Conservation (phyloP, 2,888 invertebrate species). For the Serripes groenlandicus region DNA sequence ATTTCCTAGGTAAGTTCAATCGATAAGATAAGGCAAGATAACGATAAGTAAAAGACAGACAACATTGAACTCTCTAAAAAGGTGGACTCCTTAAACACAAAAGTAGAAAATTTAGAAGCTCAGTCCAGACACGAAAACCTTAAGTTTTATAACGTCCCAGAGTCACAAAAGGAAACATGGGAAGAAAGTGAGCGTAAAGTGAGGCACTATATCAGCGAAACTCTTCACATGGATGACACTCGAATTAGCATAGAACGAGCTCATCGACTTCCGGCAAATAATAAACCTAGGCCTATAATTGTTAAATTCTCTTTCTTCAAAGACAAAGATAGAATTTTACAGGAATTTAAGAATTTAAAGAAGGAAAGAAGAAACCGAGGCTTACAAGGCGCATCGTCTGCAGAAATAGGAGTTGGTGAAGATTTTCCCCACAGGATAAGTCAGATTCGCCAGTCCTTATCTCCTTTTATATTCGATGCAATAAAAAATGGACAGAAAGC, state of each 20-base stretch:
- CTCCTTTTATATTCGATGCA: not conserved
- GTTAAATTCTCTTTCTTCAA: slow-evolving; percentile 18
- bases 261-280: not conserved
- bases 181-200: slow-evolving; percentile 11
- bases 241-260: slow-evolving; percentile 14
- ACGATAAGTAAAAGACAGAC: too few relatives aligned
- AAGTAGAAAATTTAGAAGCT: slow-evolving; percentile 17
- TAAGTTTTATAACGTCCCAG: slow-evolving; percentile 7
- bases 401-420: slow-evolving; percentile 6
- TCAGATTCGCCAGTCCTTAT: not conserved
- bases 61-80: not conserved
- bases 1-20: too few relatives aligned
- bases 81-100: not conserved
- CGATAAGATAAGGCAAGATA: too few relatives aligned
- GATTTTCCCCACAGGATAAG: slow-evolving; percentile 9
- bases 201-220: not conserved
- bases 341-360: not conserved
- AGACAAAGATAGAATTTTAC: slow-evolving; percentile 12
- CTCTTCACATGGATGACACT: slow-evolving; percentile 1
- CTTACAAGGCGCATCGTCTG: not conserved
- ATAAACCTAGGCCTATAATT: slow-evolving; percentile 12
- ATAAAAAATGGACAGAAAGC: not conserved
- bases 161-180: slow-evolving; percentile 10
- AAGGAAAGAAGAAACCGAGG: not conserved
- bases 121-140: slow-evolving; percentile 13